These are phyloP conservation scores for Apis florea DNA, from an alignment of 1,140 invertebrate genomes.

Conservation along the genomic window DNA sequence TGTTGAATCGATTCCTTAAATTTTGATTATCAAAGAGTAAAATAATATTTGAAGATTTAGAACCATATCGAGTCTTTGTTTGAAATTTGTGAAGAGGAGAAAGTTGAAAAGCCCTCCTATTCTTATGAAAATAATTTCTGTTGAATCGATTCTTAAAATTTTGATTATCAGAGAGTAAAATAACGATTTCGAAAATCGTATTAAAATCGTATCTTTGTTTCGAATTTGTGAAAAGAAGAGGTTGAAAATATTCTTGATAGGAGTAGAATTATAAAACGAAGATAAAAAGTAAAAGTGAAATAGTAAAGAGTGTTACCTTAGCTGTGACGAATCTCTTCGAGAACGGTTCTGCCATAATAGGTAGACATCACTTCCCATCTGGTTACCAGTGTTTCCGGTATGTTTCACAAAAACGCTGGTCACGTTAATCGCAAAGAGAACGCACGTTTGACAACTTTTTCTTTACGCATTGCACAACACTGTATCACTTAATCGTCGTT, in stretches of 20 bases:
- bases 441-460: slow-evolving; percentile 25
- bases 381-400: slow-evolving; percentile 51
- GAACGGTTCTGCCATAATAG: slow-evolving; percentile 77
- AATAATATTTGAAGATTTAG: too few species aligned
- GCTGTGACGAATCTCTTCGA: slow-evolving; percentile 73
- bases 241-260: too few species aligned
- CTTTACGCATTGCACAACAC: slow-evolving; percentile 34
- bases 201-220: too few species aligned
- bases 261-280: neutral
- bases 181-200: too few species aligned
- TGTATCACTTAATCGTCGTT: slow-evolving; percentile 19
- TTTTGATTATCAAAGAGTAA: neutral
- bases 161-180: too few species aligned
- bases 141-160: too few species aligned
- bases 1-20: too few species aligned
- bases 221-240: too few species aligned
- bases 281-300: neutral
- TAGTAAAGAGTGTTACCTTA: slow-evolving; percentile 65
- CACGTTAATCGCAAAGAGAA: slow-evolving; percentile 33
- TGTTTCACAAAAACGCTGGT: slow-evolving; percentile 48
- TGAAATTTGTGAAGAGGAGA: too few species aligned
- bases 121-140: too few species aligned
- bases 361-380: slow-evolving; percentile 75
- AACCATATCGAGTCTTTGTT: too few species aligned
- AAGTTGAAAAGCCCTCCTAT: too few species aligned